These are phyloP conservation scores for Sepioteuthis lessoniana DNA, from an alignment of 2,888 invertebrate species.

Conservation along the genomic window DNA sequence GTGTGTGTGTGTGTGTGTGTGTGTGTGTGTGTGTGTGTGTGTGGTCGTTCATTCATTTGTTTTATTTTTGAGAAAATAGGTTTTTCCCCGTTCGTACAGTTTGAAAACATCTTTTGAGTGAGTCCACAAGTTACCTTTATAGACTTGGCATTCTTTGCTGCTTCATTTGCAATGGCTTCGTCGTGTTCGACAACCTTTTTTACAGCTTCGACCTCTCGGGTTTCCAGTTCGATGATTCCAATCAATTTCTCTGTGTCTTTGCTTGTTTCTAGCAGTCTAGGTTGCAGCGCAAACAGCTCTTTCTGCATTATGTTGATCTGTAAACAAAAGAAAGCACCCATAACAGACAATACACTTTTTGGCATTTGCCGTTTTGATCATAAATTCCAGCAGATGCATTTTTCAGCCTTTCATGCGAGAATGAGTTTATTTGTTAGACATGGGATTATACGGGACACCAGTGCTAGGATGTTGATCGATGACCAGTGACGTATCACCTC, in stretches of 20 bases:
- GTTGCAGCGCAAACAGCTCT: slow-evolving; percentile 73
- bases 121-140: slow-evolving; percentile 68
- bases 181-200: slow-evolving; percentile 72
- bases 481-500: too few species aligned
- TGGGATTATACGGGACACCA: too few species aligned
- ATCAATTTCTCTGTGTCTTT: slow-evolving; percentile 73
- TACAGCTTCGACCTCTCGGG: slow-evolving; percentile 72
- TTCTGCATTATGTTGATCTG: slow-evolving; percentile 73
- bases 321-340: background rate
- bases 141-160: slow-evolving; percentile 72
- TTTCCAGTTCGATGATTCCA: slow-evolving; percentile 73
- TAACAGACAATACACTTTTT: too few species aligned
- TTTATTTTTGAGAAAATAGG: too few species aligned
- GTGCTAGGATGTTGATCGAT: too few species aligned
- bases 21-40: too few species aligned
- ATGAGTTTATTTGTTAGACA: too few species aligned
- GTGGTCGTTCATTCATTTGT: too few species aligned
- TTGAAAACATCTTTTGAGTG: background rate
- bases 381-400: too few species aligned
- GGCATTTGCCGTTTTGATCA: too few species aligned
- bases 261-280: slow-evolving; percentile 72
- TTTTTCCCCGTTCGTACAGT: background rate
- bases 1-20: too few species aligned
- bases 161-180: slow-evolving; percentile 71
- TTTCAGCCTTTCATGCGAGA: too few species aligned